These are phyloP conservation scores for Lasaia peninsularis DNA, from an alignment of 1,140 invertebrate species.

Conservation along the genomic window DNA sequence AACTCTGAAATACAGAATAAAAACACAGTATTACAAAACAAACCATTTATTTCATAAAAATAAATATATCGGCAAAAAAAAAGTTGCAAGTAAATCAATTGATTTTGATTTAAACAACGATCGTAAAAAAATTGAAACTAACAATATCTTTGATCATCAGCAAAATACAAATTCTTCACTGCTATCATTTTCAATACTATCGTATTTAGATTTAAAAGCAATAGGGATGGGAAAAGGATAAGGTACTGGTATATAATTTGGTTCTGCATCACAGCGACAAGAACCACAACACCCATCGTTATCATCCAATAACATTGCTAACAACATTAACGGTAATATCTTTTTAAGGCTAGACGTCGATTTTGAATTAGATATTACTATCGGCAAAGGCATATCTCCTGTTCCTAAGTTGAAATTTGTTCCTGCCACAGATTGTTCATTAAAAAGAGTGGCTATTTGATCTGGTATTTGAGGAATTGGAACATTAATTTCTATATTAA, in stretches of 20 bases:
- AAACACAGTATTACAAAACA: too few relatives aligned
- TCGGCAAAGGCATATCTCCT: not conserved
- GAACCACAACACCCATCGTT: slow-evolving; percentile 26
- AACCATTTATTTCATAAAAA: too few relatives aligned
- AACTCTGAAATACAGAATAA: too few relatives aligned
- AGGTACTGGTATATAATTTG: slow-evolving; percentile 37
- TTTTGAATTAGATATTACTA: slow-evolving; percentile 10
- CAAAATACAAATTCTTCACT: not conserved
- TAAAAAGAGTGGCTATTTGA: not conserved
- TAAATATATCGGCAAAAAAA: too few relatives aligned
- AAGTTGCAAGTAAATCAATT: too few relatives aligned
- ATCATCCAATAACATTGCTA: slow-evolving; percentile 35
- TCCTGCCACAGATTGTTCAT: not conserved
- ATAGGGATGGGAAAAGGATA: slow-evolving; percentile 40
- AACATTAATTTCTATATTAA: slow-evolving; percentile 8
- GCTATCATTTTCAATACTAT: slow-evolving; percentile 4
- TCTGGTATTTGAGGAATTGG: not conserved
- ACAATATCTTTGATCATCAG: too few relatives aligned
- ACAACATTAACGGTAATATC: slow-evolving; percentile 39
- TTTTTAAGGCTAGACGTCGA: slow-evolving; percentile 29
- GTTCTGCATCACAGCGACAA: slow-evolving; percentile 27
- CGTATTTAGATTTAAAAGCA: slow-evolving; percentile 9
- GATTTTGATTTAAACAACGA: too few relatives aligned
- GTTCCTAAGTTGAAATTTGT: not conserved
- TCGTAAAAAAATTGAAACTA: too few relatives aligned